A percentile compares a stretch with the other conserved stretches of the same genome.
phyloP scores from a whole-genome alignment of 2,888 invertebrate genomes.

The Drosophila ezoana region DNA sequence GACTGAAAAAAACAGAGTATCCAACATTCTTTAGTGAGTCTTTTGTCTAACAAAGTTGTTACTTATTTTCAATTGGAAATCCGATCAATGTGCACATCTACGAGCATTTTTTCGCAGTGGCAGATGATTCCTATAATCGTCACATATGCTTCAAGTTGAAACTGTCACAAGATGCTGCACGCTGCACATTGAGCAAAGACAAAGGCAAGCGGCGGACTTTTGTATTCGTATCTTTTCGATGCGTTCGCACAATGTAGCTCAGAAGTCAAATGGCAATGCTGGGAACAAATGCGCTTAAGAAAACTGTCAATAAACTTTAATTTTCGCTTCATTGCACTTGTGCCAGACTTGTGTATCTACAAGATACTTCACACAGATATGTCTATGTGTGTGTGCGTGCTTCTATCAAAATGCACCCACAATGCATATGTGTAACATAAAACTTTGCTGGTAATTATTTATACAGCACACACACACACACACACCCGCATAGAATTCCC shows the following conservation, averaged over 20 bases:
- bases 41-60: not conserved
- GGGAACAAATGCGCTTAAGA: constrained; percentile 67
- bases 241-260: constrained; percentile 31
- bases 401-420: constrained; percentile 35
- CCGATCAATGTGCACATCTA: constrained; percentile 14
- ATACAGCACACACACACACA: constrained; percentile 44
- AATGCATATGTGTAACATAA: constrained; percentile 61
- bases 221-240: constrained; percentile 11
- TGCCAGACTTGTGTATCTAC: constrained; percentile 36
- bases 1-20: not conserved
- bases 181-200: constrained; percentile 39
- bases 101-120: constrained; percentile 10
- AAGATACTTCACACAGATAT: constrained; percentile 22
- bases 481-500: constrained; percentile 70
- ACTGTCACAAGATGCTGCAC: constrained; percentile 8
- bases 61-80: constrained; percentile 36
- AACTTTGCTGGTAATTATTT: constrained; percentile 78
- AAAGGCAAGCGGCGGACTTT: constrained; percentile 21
- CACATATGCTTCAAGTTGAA: constrained; percentile 34
- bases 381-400: constrained; percentile 18
- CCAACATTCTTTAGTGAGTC: not conserved
- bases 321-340: constrained; percentile 73
- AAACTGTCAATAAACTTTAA: constrained; percentile 76
- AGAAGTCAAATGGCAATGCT: constrained; percentile 63
- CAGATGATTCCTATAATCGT: constrained; percentile 26